A percentile compares a stretch with the other conserved stretches of the same genome.
Conservation (phyloP, 2,797 vertebrate genomes). For the Cynodonichthys magdalenae region DNA sequence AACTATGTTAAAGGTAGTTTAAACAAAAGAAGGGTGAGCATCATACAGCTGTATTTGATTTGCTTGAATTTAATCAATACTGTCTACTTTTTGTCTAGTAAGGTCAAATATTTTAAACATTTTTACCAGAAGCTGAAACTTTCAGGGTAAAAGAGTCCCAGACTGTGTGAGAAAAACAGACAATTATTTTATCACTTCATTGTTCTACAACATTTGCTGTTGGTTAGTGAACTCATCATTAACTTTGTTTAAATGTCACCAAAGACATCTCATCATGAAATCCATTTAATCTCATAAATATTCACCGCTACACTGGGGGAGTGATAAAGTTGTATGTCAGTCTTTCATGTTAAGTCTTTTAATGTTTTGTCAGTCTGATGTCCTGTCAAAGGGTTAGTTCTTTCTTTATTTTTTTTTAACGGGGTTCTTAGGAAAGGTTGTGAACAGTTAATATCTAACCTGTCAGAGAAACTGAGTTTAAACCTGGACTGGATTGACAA, state of each 20-base stretch:
- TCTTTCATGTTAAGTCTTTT: slow-evolving; percentile 62
- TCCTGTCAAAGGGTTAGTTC: slow-evolving; percentile 6
- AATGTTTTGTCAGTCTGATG: slow-evolving; percentile 66
- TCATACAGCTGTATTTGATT: too few relatives aligned
- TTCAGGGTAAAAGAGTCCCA: background rate
- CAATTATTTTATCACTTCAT: slow-evolving; percentile 37
- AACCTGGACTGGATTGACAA: background rate
- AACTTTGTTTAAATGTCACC: slow-evolving; percentile 27
- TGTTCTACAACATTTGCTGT: slow-evolving; percentile 45
- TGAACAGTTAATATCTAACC: background rate
- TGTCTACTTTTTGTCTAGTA: slow-evolving; percentile 21
- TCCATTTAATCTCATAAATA: slow-evolving; percentile 50
- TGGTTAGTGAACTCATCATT: slow-evolving; percentile 38
- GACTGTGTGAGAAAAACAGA: slow-evolving; percentile 19
- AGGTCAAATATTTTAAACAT: slow-evolving; percentile 24
- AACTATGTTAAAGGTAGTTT: background rate
- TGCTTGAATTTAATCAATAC: slow-evolving; percentile 8
- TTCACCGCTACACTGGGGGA: slow-evolving; percentile 61
- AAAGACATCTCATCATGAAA: slow-evolving; percentile 45
- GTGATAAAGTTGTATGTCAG: slow-evolving; percentile 79
- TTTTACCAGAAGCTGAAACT: slow-evolving; percentile 22
- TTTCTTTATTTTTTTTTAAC: background rate
- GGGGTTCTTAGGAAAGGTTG: background rate
- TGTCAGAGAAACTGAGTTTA: background rate
- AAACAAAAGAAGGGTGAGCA: background rate